phyloP scores from a whole-genome alignment of 2,113 vertebrate species.

The Pantherophis guttatus region DNA sequence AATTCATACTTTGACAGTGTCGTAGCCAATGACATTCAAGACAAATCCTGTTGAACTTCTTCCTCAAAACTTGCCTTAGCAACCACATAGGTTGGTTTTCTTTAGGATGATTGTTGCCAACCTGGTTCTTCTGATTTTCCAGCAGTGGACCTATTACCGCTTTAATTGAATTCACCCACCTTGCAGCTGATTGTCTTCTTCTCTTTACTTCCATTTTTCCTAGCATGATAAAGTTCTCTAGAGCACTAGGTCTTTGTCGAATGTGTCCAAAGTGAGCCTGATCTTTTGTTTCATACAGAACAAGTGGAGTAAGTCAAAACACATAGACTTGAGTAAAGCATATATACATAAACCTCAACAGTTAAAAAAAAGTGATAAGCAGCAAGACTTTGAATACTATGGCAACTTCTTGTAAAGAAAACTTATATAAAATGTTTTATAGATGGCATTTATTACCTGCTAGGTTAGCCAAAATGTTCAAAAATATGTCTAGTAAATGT shows the following conservation, averaged over 20 bases:
- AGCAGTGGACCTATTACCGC: not conserved
- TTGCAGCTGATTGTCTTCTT: not conserved
- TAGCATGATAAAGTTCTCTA: not conserved
- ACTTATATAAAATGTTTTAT: no score
- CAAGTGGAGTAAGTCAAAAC: not conserved
- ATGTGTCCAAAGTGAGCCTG: not conserved
- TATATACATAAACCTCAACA: not conserved
- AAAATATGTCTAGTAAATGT: no score
- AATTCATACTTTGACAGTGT: not conserved
- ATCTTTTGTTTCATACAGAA: not conserved
- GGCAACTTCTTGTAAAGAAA: no score
- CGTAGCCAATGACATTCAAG: not conserved
- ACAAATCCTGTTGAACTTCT: not conserved
- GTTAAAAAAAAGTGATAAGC: not conserved
- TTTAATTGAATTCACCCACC: not conserved
- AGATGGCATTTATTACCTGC: no score
- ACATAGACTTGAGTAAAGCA: not conserved
- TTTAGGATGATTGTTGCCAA: not conserved
- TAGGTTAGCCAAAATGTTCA: no score
- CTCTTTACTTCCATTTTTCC: not conserved
- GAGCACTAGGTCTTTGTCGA: not conserved
- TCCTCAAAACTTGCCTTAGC: not conserved
- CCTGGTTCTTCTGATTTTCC: not conserved
- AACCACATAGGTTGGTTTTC: not conserved
- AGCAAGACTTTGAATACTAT: not conserved